These are phyloP conservation scores for Pongo abelii DNA, from an alignment of 2,113 vertebrate species.

Conservation along the genomic window DNA sequence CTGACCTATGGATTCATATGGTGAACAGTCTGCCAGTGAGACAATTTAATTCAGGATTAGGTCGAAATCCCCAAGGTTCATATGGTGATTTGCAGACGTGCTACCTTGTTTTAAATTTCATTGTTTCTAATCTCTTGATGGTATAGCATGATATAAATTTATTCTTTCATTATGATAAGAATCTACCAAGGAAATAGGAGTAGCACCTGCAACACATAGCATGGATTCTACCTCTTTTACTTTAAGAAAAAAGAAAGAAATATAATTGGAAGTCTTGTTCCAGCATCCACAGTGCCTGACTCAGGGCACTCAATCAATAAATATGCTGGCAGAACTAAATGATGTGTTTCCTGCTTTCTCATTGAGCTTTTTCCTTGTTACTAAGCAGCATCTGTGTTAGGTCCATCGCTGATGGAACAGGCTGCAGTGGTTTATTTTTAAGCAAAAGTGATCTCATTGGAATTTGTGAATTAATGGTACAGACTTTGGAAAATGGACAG, in stretches of 20 bases:
- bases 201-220: neutral
- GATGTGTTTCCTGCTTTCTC: neutral
- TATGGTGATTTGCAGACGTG: neutral
- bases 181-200: neutral
- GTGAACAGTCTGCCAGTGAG: neutral
- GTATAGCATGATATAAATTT: neutral
- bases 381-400: fast-evolving
- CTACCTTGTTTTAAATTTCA: neutral
- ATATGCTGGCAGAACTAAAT: fast-evolving
- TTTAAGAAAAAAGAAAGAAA: neutral
- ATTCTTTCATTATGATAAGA: neutral
- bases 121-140: neutral
- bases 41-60: neutral
- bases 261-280: too few relatives aligned
- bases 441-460: neutral
- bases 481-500: neutral
- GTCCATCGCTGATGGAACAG: neutral
- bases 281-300: neutral
- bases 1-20: neutral
- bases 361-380: neutral
- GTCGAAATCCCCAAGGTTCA: neutral
- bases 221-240: neutral
- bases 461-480: neutral
- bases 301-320: fast-evolving
- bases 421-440: neutral